Evolutionary conservation across 2,888 invertebrate genomes (phyloP), one percentile per base, ranked within the genome.

Genomic region (Strigamia transsilvanica): DNA sequence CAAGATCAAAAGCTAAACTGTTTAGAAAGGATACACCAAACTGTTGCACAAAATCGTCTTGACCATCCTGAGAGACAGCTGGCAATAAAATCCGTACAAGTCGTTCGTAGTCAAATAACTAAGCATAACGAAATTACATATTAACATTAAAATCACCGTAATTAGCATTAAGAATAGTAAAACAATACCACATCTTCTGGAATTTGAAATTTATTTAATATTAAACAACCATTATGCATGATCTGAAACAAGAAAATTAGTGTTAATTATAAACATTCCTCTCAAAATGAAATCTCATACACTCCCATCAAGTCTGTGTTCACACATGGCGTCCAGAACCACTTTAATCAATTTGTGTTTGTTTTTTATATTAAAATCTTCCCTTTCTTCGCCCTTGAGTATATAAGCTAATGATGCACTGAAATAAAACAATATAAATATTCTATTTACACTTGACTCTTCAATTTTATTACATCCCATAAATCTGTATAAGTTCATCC

Each of bases 361-460:
- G 83, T 95, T 90, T 85, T 91, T 91, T 18, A 93, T 91, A 38
- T 93, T 93, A 84, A 95, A 91, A 84, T 91, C 91, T 7, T 91
- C 91, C 85, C 93, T 93, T 86, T 95, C 94, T 84, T 93, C 93
- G 66, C 94, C 94, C 88, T 97, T 97, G 2, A 97, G 94, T 85
- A 98, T 95, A 88, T 98, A 98, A 89, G 97, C 98, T 83, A 98
- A 89, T 7, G 96, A 96, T 5, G 98, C 98, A 89, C 97, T 97
- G 88, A 77, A 89, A 89, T 21, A 23, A n/a, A 73, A 73, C 13
- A 73, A 23, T 66, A 32, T 27, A n/a, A 32, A 27, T 32, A n/a
- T 18, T 38, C 9, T 38, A 79, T n/a, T 27, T 79, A 13, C 12
- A 12, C 27, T 5, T 15, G 4, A 32, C 1, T 15, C 77, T 9